Evolutionary conservation across 2,888 invertebrate species (phyloP), one percentile per base, ranked within the genome.

Genomic region (Rugalucina vietnamica): DNA sequence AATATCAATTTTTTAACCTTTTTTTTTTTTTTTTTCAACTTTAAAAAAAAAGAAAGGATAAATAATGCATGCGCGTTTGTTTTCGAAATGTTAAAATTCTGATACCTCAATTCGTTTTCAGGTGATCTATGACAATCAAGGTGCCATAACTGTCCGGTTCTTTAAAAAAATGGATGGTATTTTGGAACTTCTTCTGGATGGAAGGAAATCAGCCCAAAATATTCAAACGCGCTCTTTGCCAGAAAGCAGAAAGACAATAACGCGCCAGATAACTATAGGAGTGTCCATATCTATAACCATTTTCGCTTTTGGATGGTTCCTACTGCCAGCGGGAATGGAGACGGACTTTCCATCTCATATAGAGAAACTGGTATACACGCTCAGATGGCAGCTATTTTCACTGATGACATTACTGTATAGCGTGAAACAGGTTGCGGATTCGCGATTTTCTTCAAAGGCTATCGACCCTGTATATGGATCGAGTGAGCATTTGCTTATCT

Each of bases 331-430:
- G 8, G 43, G 43, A 43, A 43, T 18, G 8, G 43, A 43, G 8
- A 8, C 10, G 18, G 10, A 43, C 10, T 43, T 43, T 18, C 43
- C 43, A 43, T 43, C 43, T 12, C 43, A 18, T 43, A 43, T 50
- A 27, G 88, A 90, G 71, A 81, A 84, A 43, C 27, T 90, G 32
- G 81, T 82, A 3, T 90, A 77, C 72, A 88, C 89, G 12, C 65
- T 90, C 12, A 82, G 82, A 39, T 88, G 89, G 77, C 88, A 90
- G 73, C 76, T 76, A 21, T 80, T 82, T 21, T 82, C 89, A 12
- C 60, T 78, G n/a, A 65, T 80, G 0, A 79, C 81, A 21, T 60
- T 90, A 21, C 60, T 85, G 14, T 74, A 54, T 24, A 83, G 83
- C 5, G 82, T 90, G 14, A 5, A 14, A 0, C 29, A 49, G 34